Evolutionary conservation across 2,797 vertebrate genomes (phyloP).

Genomic region (Cuculus canorus): DNA sequence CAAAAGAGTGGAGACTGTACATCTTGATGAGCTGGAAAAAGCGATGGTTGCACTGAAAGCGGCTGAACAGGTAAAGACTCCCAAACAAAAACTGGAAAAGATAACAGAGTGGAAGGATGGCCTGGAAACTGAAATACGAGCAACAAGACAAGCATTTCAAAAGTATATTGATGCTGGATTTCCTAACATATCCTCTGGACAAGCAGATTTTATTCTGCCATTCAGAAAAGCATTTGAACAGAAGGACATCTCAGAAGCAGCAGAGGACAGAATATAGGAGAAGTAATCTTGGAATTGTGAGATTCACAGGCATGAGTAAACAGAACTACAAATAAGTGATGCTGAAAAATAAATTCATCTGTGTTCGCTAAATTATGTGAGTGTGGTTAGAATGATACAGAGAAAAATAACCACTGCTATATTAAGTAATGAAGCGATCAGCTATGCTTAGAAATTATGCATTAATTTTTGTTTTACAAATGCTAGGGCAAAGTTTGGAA

Average conservation of each 20-base stretch:
- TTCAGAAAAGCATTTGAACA: constrained; percentile 51
- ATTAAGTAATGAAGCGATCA: not conserved
- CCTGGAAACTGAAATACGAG: constrained; percentile 73
- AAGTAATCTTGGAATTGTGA: not conserved
- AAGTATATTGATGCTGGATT: constrained; percentile 75
- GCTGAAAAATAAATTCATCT: constrained; percentile 15
- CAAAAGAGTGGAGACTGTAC: constrained; percentile 16
- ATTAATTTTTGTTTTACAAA: not conserved
- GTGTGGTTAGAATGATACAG: not conserved
- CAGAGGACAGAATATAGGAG: not conserved
- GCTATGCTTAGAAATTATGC: not conserved
- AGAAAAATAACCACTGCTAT: not conserved
- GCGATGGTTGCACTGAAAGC: constrained; percentile 9
- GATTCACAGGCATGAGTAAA: not conserved
- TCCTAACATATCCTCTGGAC: constrained; percentile 71
- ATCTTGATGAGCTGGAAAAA: constrained; percentile 44
- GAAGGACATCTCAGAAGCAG: not conserved
- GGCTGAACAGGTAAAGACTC: constrained; percentile 45
- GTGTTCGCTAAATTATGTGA: not conserved
- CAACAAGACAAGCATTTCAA: constrained; percentile 75
- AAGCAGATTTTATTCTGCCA: constrained; percentile 78
- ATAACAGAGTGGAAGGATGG: constrained; percentile 75
- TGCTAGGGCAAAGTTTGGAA: not conserved
- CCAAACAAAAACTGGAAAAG: constrained; percentile 35
- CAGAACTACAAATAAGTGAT: not conserved